A percentile compares a stretch with the other conserved stretches of the same genome.
These are phyloP conservation scores for Chymomyza amoena DNA, from an alignment of 2,888 invertebrate species.

Conservation along the genomic window DNA sequence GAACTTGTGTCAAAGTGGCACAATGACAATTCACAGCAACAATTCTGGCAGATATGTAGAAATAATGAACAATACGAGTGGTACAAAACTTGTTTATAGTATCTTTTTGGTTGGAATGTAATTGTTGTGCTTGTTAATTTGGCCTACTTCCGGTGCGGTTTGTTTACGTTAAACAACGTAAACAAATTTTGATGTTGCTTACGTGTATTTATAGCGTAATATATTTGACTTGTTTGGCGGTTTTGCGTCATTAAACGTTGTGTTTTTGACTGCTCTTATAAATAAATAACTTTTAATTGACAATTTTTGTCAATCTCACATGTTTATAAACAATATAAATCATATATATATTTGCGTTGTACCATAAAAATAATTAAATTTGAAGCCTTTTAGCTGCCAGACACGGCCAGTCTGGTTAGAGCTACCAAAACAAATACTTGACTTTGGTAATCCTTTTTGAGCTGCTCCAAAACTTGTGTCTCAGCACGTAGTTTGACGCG, in stretches of 20 bases:
- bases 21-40: constrained; percentile 51
- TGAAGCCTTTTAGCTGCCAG: constrained; percentile 45
- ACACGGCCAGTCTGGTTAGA: not conserved
- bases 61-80: not conserved
- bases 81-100: constrained; percentile 6
- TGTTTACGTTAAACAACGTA: constrained; percentile 63
- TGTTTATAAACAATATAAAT: not conserved
- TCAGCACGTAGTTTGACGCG: constrained; percentile 49
- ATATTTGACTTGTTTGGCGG: constrained; percentile 25
- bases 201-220: constrained; percentile 52
- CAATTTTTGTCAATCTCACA: constrained; percentile 26
- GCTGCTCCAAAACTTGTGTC: constrained; percentile 44
- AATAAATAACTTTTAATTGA: constrained; percentile 62
- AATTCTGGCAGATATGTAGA: not conserved
- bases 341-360: constrained; percentile 21
- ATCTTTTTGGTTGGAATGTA: not conserved
- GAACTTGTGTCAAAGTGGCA: constrained; percentile 66
- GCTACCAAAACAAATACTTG: constrained; percentile 12
- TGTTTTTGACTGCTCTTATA: constrained; percentile 46
- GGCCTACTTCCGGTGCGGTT: constrained; percentile 63
- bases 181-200: constrained; percentile 46
- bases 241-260: constrained; percentile 30
- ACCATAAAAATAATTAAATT: constrained; percentile 64
- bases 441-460: constrained; percentile 54
- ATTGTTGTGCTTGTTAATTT: constrained; percentile 34